These are phyloP conservation scores for Cantharis rustica DNA, from an alignment of 2,888 invertebrate genomes.

Conservation along the genomic window DNA sequence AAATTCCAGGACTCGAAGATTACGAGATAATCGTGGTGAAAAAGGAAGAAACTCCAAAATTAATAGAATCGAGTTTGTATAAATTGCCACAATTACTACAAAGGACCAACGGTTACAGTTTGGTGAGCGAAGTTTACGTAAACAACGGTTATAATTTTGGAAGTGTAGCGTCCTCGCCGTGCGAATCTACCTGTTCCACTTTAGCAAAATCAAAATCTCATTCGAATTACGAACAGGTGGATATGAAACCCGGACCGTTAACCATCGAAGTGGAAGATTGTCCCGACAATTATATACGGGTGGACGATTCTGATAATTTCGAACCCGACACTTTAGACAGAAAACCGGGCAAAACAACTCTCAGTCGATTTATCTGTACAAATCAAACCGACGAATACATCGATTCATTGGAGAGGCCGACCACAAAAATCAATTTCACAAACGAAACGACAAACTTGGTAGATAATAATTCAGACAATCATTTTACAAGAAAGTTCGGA, in stretches of 20 bases:
- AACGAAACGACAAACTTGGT: slow-evolving; percentile 54
- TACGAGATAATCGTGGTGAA: slow-evolving; percentile 57
- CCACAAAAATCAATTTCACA: slow-evolving; percentile 74
- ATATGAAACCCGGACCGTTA: slow-evolving; percentile 75
- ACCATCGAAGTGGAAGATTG: slow-evolving; percentile 85
- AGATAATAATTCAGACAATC: slow-evolving; percentile 47
- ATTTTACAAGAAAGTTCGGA: slow-evolving; percentile 62
- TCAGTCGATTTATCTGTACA: slow-evolving; percentile 2
- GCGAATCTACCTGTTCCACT: slow-evolving; percentile 62
- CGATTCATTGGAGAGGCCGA: slow-evolving; percentile 62
- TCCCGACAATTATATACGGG: slow-evolving; percentile 74
- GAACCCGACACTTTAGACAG: slow-evolving; percentile 87
- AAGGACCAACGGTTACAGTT: slow-evolving; percentile 63
- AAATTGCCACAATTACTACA: slow-evolving; percentile 60
- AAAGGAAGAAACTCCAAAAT: slow-evolving; percentile 33
- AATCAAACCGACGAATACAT: slow-evolving; percentile 47
- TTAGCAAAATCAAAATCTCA: slow-evolving; percentile 53
- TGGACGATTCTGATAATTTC: slow-evolving; percentile 80
- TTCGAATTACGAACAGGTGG: slow-evolving; percentile 59
- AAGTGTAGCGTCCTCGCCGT: slow-evolving; percentile 63
- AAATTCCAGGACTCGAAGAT: slow-evolving; percentile 51
- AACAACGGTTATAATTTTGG: slow-evolving; percentile 74
- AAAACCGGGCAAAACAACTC: slow-evolving; percentile 62
- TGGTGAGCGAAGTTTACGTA: slow-evolving; percentile 80
- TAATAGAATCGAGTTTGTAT: slow-evolving; percentile 52